These are phyloP conservation scores for Cydia pomonella DNA, from an alignment of 1,140 invertebrate genomes.

Conservation along the genomic window DNA sequence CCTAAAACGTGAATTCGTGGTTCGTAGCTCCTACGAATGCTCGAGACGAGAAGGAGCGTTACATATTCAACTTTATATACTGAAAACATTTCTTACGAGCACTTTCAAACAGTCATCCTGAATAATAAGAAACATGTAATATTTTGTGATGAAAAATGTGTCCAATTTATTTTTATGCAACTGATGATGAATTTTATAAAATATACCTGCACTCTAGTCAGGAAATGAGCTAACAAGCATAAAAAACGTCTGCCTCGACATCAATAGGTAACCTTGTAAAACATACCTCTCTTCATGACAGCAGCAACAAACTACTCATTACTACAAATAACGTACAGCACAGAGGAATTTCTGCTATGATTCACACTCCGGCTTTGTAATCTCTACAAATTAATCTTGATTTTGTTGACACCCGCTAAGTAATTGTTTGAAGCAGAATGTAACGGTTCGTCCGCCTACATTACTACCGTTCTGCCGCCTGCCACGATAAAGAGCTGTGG, in stretches of 20 bases:
- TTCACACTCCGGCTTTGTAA: slow-evolving; percentile 15
- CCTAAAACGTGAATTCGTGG: background rate
- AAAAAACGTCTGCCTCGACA: too few species aligned
- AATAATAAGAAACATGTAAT: too few species aligned
- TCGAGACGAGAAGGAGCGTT: background rate
- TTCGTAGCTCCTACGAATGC: background rate
- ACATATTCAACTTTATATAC: slow-evolving; percentile 1
- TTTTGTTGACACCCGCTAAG: slow-evolving; percentile 29
- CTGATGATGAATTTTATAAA: too few species aligned
- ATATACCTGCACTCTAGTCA: too few species aligned
- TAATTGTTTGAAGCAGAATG: slow-evolving; percentile 26
- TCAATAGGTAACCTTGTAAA: too few species aligned
- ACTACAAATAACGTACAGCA: background rate
- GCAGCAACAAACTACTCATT: background rate
- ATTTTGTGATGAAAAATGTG: too few species aligned
- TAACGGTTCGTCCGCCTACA: slow-evolving; percentile 18
- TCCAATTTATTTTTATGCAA: too few species aligned
- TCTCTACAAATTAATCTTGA: slow-evolving; percentile 31
- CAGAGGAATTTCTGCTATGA: slow-evolving; percentile 2
- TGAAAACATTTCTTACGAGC: slow-evolving; percentile 12
- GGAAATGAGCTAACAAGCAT: too few species aligned
- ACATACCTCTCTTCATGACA: too few species aligned
- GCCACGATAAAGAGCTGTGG: background rate
- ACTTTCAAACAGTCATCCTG: background rate
- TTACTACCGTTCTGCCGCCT: background rate